Evolutionary conservation across 2,113 vertebrate species (phyloP).

Genomic region (Phylloscopus trochiloides): DNA sequence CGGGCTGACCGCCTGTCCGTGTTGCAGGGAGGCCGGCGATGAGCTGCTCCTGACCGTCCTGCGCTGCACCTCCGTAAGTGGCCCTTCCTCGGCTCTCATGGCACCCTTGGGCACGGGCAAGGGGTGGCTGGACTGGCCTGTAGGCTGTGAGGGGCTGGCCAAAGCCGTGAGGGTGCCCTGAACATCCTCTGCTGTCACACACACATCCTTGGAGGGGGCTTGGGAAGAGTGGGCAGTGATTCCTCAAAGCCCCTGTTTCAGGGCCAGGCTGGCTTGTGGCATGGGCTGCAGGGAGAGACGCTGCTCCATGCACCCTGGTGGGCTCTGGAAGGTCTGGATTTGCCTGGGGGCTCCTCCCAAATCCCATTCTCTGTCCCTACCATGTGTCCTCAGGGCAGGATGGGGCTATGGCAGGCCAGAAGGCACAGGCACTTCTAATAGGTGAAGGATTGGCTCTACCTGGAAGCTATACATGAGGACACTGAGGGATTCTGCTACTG

Average conservation of each 20-base stretch:
- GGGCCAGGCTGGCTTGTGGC: not conserved
- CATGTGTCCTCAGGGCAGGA: not conserved
- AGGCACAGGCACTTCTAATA: rapidly evolving
- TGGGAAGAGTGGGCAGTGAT: not conserved
- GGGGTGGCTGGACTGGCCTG: rapidly evolving
- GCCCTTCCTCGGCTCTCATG: not conserved
- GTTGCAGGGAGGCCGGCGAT: slow-evolving; percentile 83
- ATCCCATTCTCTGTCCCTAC: not conserved
- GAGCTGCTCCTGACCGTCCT: slow-evolving; percentile 84
- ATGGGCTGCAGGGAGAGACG: rapidly evolving
- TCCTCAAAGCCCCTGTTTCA: not conserved
- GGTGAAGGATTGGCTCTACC: not conserved
- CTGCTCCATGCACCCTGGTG: rapidly evolving
- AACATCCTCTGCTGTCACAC: not conserved
- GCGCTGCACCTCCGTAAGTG: slow-evolving; percentile 84
- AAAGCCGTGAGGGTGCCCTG: rapidly evolving
- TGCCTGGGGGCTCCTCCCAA: not conserved
- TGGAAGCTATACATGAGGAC: not conserved
- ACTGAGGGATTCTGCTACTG: too few species aligned
- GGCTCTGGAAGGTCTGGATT: not conserved
- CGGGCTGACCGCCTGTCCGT: not conserved
- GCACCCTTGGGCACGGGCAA: not conserved
- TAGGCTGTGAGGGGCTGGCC: rapidly evolving
- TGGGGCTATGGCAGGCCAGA: not conserved
- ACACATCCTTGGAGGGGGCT: rapidly evolving